phyloP scores from a whole-genome alignment of 2,888 invertebrate genomes.

The Ichneumon xanthorius region DNA sequence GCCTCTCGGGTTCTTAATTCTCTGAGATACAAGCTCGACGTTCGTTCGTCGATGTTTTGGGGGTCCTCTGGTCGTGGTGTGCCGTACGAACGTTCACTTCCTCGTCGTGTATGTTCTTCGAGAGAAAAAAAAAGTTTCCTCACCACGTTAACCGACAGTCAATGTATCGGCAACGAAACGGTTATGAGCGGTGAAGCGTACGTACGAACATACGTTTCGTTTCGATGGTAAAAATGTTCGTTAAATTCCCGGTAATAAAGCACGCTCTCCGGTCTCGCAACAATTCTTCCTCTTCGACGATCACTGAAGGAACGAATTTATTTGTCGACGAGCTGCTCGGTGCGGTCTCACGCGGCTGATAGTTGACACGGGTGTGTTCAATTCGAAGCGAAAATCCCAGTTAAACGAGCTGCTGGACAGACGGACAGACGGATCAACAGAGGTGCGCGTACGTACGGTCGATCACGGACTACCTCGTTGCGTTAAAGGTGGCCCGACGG shows the following conservation, averaged over 20 bases:
- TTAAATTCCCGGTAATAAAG: not conserved
- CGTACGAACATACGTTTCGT: not conserved
- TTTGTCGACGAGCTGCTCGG: constrained; percentile 4
- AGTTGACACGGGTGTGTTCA: constrained; percentile 49
- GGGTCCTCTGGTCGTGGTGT: constrained; percentile 13
- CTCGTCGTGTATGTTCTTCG: not conserved
- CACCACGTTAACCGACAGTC: not conserved
- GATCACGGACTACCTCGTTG: constrained; percentile 66
- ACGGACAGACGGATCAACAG: constrained; percentile 10
- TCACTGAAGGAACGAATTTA: constrained; percentile 11
- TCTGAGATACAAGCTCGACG: constrained; percentile 9
- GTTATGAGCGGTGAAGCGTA: not conserved
- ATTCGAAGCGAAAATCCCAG: constrained; percentile 27
- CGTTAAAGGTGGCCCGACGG: constrained; percentile 59
- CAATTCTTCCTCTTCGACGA: not conserved
- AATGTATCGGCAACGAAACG: not conserved
- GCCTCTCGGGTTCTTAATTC: constrained; percentile 14
- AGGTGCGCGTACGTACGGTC: constrained; percentile 58
- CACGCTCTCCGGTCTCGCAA: not conserved
- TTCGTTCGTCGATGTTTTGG: constrained; percentile 22
- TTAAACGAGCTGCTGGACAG: constrained; percentile 11
- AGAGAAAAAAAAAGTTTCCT: not conserved
- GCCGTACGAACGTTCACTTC: constrained; percentile 14
- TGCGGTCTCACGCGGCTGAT: constrained; percentile 25
- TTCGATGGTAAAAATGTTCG: not conserved